Conservation (phyloP, 2,113 vertebrate species). For the Osmerus mordax region DNA sequence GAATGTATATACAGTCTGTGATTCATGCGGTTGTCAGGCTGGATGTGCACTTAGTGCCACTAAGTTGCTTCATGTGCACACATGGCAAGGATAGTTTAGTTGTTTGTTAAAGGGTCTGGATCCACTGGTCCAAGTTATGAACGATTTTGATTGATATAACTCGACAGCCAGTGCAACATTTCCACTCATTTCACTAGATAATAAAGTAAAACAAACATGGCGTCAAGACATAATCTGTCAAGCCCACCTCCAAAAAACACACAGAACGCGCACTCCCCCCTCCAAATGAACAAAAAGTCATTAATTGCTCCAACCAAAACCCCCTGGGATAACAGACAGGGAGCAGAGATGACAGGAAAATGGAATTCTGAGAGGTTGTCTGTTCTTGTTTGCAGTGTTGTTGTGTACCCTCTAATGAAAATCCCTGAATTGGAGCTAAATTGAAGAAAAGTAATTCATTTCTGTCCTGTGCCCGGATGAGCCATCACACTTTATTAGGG, state of each 20-base stretch:
- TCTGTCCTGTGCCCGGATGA: conserved; percentile 50
- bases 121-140: too few relatives aligned
- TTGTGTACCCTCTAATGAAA: conserved; percentile 50
- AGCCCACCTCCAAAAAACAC: conserved; percentile 25
- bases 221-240: conserved; percentile 40
- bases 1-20: background rate
- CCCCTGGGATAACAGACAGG: conserved; percentile 48
- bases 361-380: conserved; percentile 58
- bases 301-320: conserved; percentile 47
- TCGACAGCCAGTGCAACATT: background rate
- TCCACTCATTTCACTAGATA: background rate
- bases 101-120: too few relatives aligned
- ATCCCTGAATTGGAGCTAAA: conserved; percentile 40
- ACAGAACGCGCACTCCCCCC: conserved; percentile 23
- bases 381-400: conserved; percentile 55
- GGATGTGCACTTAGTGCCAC: too few relatives aligned
- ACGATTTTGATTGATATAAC: too few relatives aligned
- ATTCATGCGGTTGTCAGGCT: conserved; percentile 2
- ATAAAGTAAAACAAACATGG: conserved; percentile 42
- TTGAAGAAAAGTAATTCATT: conserved; percentile 62
- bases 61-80: too few relatives aligned
- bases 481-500: conserved; percentile 60
- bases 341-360: conserved; percentile 59
- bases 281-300: conserved; percentile 55
- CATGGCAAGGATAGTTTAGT: too few relatives aligned